These are phyloP conservation scores for Nesidiocoris tenuis DNA, from an alignment of 2,888 invertebrate genomes.

Conservation along the genomic window DNA sequence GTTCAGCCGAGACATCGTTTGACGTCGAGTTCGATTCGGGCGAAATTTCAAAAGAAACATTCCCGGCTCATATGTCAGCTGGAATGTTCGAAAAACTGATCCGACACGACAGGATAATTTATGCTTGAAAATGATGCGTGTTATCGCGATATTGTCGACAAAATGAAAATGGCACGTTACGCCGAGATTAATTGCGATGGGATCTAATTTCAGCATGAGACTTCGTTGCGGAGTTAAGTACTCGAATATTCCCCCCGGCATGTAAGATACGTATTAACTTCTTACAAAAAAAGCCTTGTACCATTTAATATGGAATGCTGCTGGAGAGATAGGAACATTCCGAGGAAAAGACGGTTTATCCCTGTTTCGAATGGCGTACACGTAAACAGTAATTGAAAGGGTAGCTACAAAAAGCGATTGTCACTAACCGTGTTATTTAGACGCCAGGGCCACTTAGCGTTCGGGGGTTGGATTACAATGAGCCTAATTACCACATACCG, in stretches of 20 bases:
- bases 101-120: background rate
- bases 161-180: background rate
- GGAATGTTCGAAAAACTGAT: background rate
- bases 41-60: background rate
- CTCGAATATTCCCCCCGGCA: background rate
- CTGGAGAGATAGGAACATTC: too few relatives aligned
- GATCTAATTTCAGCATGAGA: background rate
- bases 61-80: too few relatives aligned
- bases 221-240: background rate
- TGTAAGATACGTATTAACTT: too few relatives aligned
- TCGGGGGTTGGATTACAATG: slow-evolving; percentile 11
- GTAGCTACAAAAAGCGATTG: slow-evolving; percentile 8
- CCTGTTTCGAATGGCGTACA: background rate
- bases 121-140: too few relatives aligned
- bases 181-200: background rate
- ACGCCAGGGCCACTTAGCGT: background rate
- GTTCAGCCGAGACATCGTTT: background rate
- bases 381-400: background rate
- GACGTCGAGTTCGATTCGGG: background rate
- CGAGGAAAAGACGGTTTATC: background rate
- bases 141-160: too few relatives aligned
- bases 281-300: too few relatives aligned
- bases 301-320: too few relatives aligned
- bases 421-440: slow-evolving; percentile 26
- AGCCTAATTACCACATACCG: background rate